Evolutionary conservation across 1,140 invertebrate genomes (phyloP), one percentile per base, ranked within the genome.

Genomic region (Varroa destructor): DNA sequence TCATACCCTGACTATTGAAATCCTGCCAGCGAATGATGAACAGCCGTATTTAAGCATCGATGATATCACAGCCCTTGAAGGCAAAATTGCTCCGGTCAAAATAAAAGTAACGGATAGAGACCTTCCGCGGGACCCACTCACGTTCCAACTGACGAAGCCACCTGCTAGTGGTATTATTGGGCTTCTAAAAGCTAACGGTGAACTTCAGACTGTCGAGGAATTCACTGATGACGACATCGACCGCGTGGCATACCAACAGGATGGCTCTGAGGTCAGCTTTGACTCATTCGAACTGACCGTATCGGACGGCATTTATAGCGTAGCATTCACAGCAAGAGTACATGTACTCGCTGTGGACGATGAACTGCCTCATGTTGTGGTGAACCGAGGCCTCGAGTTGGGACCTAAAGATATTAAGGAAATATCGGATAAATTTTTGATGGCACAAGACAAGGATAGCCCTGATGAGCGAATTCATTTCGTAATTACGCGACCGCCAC

Each of bases 61-160:
- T 46, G 61, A 67, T 40, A 37, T 67, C 14, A 67, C 61, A 12
- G 61, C 40, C 3, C 8, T 67, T 1, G 61, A 67, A 67, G 61
- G 61, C 46, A 40, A 46, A 2, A 40, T 67, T 1, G 61, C 61
- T 3, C 61, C 61, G 12, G 61, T 67, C 61, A 67, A 67, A 40
- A 67, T 67, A 12, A 67, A 67, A 8, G 40, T 67, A 40, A 67
- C 37, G n/a, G 61, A 67, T 40, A 40, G 61, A 67, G 61, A 67
- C 37, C 40, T 67, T 12, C 61, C 61, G 61, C 1, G 40, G 37
- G 61, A 67, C 61, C 14, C 40, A 67, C 61, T 67, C 14, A 14
- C 46, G 61, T 67, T 67, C 61, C 40, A 14, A 8, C 12, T 67
- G 61, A 36, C 61, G 61, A 67, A 40, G 3, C 61, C 40, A 14